A percentile compares a stretch with the other conserved stretches of the same genome.
Conservation (phyloP, 2,113 vertebrate species). For the Zosterops borbonicus region DNA sequence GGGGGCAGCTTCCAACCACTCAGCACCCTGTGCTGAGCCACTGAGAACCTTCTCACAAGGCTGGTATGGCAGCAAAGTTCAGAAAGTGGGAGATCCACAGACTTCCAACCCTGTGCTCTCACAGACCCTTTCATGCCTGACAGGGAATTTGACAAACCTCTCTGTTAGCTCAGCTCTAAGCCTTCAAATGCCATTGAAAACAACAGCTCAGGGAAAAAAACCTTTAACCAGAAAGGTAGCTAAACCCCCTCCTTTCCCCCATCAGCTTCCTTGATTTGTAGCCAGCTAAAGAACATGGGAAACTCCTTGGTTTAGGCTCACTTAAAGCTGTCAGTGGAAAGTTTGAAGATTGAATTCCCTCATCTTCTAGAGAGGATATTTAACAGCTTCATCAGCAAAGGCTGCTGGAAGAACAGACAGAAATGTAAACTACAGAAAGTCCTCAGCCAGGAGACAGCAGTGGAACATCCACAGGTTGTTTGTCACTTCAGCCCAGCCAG, state of each 20-base stretch:
- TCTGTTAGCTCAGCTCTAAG: neutral
- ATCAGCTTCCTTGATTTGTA: neutral
- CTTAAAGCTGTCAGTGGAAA: slow-evolving; percentile 38
- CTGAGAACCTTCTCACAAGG: neutral
- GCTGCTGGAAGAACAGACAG: neutral
- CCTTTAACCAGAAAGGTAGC: neutral
- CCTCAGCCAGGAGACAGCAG: neutral
- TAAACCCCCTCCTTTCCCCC: neutral
- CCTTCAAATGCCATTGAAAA: neutral
- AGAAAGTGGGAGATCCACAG: neutral
- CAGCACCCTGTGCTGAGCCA: neutral
- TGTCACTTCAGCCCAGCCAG: neutral
- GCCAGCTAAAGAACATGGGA: slow-evolving; percentile 12
- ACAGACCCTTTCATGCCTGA: neutral
- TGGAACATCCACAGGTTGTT: neutral
- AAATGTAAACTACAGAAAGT: neutral
- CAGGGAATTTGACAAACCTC: neutral
- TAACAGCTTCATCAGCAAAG: slow-evolving; percentile 3
- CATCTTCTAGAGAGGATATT: neutral
- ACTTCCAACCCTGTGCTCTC: neutral
- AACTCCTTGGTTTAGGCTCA: slow-evolving; percentile 32
- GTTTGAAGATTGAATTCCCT: slow-evolving; percentile 19
- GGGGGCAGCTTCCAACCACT: neutral
- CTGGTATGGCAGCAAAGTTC: neutral
- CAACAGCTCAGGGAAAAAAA: neutral